Conservation (phyloP, 2,113 vertebrate genomes). For the Mustelus asterias region DNA sequence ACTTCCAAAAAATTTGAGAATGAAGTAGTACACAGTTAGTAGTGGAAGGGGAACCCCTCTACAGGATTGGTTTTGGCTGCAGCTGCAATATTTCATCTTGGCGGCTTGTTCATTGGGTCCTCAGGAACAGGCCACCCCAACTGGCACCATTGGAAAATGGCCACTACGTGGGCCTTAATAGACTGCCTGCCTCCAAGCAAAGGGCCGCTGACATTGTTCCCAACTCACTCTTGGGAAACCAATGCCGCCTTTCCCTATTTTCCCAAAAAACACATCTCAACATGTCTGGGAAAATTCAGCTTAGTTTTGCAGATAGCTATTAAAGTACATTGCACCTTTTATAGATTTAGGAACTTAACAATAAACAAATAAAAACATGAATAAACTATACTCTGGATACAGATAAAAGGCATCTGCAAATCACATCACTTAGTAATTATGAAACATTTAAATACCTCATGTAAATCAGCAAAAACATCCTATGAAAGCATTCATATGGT, state of each 20-base stretch:
- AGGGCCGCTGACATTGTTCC: background rate
- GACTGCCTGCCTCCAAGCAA: background rate
- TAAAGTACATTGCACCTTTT: background rate
- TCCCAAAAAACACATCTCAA: background rate
- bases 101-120: too few species aligned
- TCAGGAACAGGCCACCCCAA: too few species aligned
- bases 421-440: background rate
- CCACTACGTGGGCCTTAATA: background rate
- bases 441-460: slow-evolving; percentile 13
- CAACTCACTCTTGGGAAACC: background rate
- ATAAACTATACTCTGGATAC: background rate
- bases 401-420: background rate
- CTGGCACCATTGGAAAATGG: background rate
- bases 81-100: too few species aligned
- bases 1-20: too few species aligned
- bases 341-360: background rate
- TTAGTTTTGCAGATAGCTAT: background rate
- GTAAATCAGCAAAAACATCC: background rate
- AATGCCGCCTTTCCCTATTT: background rate
- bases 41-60: too few species aligned
- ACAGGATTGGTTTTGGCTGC: too few species aligned
- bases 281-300: background rate
- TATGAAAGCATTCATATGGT: background rate
- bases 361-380: background rate
- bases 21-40: too few species aligned